Evolutionary conservation across 2,797 vertebrate genomes (phyloP), one percentile per base, ranked within the genome.

Genomic region (Poecilia wingei): DNA sequence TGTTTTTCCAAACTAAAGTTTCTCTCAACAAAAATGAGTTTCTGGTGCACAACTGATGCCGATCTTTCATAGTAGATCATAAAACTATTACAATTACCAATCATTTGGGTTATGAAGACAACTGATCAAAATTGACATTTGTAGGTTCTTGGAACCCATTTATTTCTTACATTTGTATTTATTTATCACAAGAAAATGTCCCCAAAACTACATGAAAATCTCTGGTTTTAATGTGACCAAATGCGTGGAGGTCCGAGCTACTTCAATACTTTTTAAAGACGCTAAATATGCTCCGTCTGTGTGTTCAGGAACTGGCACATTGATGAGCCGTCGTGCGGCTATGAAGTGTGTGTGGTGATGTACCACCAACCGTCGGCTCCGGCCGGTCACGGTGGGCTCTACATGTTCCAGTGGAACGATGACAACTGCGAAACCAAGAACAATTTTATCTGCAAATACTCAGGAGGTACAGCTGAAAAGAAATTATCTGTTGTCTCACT

Each of bases 361-460:
- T 99, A 99, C 84, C 97, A 99, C 93, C 98, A 99, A 61, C 98
- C 98, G 0, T 98, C 98, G 0, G 98, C 98, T 43, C 95, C 97
- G 0, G 86, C 95, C 0, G 96, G 96, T 0, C 76, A 95, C 0
- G 97, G 96, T 0, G 98, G 96, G 0, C 95, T 93, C 68, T 99
- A 99, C 91, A 96, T 97, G 97, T 99, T 98, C 86, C 97, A 97
- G 82, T 99, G 98, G 98, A 99, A 99, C 0, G 98, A 99, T 0
- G 98, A 99, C 93, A 97, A 97, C 14, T 99, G 98, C 79, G 97
- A 96, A 93, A 97, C 98, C 88, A 98, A 96, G 84, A 99, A 99
- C 91, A 99, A 99, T 93, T 99, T 99, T 91, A 98, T 99, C 93
- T 99, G 98, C 96, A 99, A 99, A 91, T 99, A 99, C 73, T 92